Evolutionary conservation across 1,140 invertebrate species (phyloP).

Genomic region (Protaetia brevitarsis): DNA sequence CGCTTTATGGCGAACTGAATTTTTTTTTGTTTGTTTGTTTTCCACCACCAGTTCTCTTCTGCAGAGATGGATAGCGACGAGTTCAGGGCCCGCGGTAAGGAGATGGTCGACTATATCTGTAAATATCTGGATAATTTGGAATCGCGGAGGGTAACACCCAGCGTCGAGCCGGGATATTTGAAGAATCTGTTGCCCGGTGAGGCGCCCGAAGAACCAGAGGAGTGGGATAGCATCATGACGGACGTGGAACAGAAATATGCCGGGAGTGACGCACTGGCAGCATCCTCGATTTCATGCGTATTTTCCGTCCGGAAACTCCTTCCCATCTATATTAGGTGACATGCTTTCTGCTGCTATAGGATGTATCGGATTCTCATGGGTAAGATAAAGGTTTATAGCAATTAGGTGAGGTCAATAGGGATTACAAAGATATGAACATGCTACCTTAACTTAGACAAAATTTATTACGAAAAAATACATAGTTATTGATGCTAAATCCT

Average conservation of each 20-base stretch:
- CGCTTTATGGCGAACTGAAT: too few relatives aligned
- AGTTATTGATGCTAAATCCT: too few relatives aligned
- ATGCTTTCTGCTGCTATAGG: conserved; percentile 95
- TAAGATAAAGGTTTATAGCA: too few relatives aligned
- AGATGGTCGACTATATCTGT: conserved; percentile 98
- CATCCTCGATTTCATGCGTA: conserved; percentile 99
- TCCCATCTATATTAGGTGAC: conserved; percentile 96
- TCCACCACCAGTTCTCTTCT: too few relatives aligned
- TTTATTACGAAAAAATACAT: too few relatives aligned
- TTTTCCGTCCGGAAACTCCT: conserved; percentile 97
- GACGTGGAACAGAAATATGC: conserved; percentile 95
- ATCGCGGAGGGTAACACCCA: conserved; percentile 80
- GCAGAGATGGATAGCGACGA: conserved; percentile 85
- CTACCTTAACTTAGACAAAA: too few relatives aligned
- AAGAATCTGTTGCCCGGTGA: conserved; percentile 74
- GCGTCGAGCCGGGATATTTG: conserved; percentile 91
- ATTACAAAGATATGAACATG: too few relatives aligned
- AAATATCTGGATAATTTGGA: conserved; percentile 87
- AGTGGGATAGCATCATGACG: conserved; percentile 88
- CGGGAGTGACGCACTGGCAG: conserved; percentile 98
- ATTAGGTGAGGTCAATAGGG: too few relatives aligned
- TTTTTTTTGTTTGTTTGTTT: too few relatives aligned
- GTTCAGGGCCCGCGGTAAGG: conserved; percentile 84
- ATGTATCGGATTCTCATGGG: conserved; percentile 98
- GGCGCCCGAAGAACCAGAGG: conserved; percentile 83